Evolutionary conservation across 2,113 vertebrate genomes (phyloP).

Genomic region (Procapra przewalskii): DNA sequence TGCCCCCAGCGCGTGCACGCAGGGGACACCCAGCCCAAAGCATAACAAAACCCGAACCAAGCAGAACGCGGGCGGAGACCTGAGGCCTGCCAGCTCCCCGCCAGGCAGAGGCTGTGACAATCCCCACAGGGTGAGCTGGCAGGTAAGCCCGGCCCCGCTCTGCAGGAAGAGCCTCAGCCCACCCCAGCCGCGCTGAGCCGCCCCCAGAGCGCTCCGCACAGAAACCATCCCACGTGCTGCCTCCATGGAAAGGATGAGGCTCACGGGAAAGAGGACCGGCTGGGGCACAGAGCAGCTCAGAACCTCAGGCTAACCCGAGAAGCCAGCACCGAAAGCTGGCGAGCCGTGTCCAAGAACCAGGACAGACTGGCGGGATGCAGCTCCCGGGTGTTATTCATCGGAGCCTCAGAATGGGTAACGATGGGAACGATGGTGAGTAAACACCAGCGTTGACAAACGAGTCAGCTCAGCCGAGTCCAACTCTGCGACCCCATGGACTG

Average conservation of each 20-base stretch:
- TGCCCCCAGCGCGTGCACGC: background rate
- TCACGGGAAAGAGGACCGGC: background rate
- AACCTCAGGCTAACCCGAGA: background rate
- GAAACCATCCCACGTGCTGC: background rate
- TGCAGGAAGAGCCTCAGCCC: background rate
- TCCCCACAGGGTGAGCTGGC: background rate
- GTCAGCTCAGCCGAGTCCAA: background rate
- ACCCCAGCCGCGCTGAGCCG: background rate
- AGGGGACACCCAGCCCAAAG: background rate
- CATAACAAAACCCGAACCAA: background rate
- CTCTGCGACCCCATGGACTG: accelerated
- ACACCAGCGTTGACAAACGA: background rate
- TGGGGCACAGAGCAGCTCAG: background rate
- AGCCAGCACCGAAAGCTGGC: background rate
- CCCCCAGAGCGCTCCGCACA: background rate
- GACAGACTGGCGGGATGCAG: background rate
- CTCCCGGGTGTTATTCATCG: accelerated
- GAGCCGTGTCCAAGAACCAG: background rate
- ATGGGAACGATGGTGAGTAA: accelerated
- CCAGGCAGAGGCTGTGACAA: background rate
- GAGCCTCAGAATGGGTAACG: background rate
- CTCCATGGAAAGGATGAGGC: background rate
- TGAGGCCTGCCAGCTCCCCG: background rate
- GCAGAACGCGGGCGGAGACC: background rate
- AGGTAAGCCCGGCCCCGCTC: no score